phyloP scores from a whole-genome alignment of 2,797 vertebrate genomes.

The Meriones psammophilus region DNA sequence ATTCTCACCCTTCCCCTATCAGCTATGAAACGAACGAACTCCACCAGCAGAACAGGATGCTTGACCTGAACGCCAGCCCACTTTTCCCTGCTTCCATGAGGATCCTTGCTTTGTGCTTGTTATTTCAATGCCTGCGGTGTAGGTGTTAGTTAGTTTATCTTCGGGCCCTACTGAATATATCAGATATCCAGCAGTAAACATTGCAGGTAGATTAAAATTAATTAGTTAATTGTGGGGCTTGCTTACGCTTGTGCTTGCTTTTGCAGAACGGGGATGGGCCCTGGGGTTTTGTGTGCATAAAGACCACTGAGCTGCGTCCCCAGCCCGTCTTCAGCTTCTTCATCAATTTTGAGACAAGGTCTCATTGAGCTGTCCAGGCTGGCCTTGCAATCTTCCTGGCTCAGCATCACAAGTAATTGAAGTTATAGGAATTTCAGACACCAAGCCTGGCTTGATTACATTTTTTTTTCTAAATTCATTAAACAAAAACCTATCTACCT shows the following conservation, averaged over 20 bases:
- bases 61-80: neutral
- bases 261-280: neutral
- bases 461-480: slow-evolving; percentile 33
- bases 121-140: neutral
- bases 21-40: neutral
- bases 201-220: neutral
- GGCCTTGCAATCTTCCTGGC: neutral
- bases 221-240: neutral
- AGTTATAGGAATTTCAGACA: neutral
- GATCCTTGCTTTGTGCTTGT: neutral
- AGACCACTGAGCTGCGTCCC: neutral
- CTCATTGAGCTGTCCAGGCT: neutral
- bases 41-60: neutral
- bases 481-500: neutral
- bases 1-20: neutral
- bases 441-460: neutral
- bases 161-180: neutral
- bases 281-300: too few species aligned
- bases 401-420: neutral
- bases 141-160: neutral
- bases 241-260: neutral
- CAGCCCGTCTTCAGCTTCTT: neutral
- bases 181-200: neutral
- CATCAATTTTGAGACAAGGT: neutral
- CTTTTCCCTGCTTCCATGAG: neutral